Conservation (phyloP, 92 coral and sea anemone species). For the Plumapathes pennacea region DNA sequence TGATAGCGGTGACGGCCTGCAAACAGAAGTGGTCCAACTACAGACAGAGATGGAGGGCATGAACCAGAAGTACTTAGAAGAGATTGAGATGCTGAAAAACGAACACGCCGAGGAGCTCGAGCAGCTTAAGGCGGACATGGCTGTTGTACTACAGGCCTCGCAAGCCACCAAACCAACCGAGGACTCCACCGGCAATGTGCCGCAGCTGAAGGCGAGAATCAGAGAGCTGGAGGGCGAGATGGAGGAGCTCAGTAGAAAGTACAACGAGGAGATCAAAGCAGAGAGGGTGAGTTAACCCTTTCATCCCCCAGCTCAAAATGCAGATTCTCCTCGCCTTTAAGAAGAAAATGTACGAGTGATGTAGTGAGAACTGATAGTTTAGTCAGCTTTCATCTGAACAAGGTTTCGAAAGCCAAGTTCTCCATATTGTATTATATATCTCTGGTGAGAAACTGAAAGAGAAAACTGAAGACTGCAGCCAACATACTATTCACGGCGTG, state of each 20-base stretch:
- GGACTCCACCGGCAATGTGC: constrained; percentile 47
- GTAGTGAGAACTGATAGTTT: too few relatives aligned
- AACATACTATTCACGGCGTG: too few relatives aligned
- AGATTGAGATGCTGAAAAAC: constrained; percentile 72
- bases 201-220: constrained; percentile 59
- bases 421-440: too few relatives aligned
- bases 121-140: constrained; percentile 83
- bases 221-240: constrained; percentile 69
- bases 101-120: constrained; percentile 82
- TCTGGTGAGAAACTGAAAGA: too few relatives aligned
- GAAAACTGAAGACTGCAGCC: too few relatives aligned
- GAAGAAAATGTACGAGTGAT: too few relatives aligned
- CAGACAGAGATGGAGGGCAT: constrained; percentile 84
- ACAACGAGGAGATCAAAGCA: constrained; percentile 72
- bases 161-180: constrained; percentile 58
- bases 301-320: too few relatives aligned
- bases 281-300: constrained; percentile 84
- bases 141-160: constrained; percentile 81
- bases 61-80: constrained; percentile 79
- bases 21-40: constrained; percentile 77
- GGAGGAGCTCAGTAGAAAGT: constrained; percentile 66
- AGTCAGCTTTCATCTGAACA: too few relatives aligned
- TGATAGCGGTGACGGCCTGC: constrained; percentile 55
- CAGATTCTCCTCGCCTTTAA: too few relatives aligned
- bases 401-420: too few relatives aligned